phyloP scores from a whole-genome alignment of 2,888 invertebrate genomes.

The Melanostoma scalare region DNA sequence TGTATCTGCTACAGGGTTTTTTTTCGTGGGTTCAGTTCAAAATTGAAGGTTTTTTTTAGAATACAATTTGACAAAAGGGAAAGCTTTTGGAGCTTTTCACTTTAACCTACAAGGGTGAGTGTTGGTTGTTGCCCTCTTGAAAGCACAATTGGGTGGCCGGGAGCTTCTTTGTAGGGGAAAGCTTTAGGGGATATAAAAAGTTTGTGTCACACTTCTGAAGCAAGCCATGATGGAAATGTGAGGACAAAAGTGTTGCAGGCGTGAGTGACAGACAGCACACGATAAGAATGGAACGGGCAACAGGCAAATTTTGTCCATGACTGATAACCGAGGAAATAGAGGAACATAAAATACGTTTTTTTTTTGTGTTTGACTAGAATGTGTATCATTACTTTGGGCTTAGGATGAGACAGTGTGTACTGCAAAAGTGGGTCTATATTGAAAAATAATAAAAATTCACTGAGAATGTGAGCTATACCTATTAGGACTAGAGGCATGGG shows the following conservation, averaged over 20 bases:
- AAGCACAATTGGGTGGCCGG: constrained; percentile 20
- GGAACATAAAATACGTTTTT: not conserved
- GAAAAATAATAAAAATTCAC: too few relatives aligned
- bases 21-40: constrained; percentile 10
- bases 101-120: too few relatives aligned
- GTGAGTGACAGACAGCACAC: constrained; percentile 20
- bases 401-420: not conserved
- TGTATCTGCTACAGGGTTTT: constrained; percentile 17
- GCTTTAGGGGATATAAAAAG: too few relatives aligned
- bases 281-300: constrained; percentile 57
- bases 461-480: too few relatives aligned
- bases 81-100: not conserved
- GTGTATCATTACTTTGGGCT: constrained; percentile 6
- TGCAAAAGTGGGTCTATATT: not conserved
- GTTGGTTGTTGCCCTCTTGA: not conserved
- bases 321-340: constrained; percentile 13
- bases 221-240: constrained; percentile 13
- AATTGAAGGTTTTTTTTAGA: not conserved
- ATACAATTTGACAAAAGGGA: not conserved
- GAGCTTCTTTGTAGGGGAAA: constrained; percentile 26
- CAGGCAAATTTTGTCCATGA: constrained; percentile 44
- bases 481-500: too few relatives aligned
- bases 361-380: constrained; percentile 15
- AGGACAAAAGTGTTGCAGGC: not conserved
- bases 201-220: constrained; percentile 24